Evolutionary conservation across 1,140 invertebrate species (phyloP).

Genomic region (Lethocerus indicus): DNA sequence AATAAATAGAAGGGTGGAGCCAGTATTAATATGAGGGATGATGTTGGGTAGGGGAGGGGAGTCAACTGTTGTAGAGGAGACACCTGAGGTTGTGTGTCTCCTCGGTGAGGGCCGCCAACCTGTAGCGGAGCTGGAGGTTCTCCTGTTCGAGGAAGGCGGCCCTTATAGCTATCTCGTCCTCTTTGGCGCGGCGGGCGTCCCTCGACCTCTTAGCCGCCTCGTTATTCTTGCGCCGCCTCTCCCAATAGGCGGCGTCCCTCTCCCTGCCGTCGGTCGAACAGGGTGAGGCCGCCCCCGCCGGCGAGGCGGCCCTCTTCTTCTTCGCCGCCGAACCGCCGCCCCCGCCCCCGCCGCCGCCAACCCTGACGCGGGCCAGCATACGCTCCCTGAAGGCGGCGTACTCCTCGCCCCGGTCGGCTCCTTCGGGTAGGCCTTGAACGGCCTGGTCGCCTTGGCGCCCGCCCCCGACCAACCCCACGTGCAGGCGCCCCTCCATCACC

Average conservation of each 20-base stretch:
- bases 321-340: neutral
- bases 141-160: constrained; percentile 59
- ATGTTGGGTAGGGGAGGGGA: too few species aligned
- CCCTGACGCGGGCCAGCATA: constrained; percentile 43
- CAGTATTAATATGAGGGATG: too few species aligned
- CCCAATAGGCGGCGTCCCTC: constrained; percentile 73
- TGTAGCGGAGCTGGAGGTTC: constrained; percentile 16
- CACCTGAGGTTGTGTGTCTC: constrained; percentile 23
- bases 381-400: constrained; percentile 46
- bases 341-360: constrained; percentile 30
- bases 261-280: constrained; percentile 22
- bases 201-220: constrained; percentile 87
- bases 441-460: constrained; percentile 28
- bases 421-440: constrained; percentile 54
- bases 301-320: constrained; percentile 13
- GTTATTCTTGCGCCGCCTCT: constrained; percentile 82
- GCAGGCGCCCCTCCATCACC: too few species aligned
- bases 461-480: too few species aligned
- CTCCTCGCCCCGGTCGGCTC: constrained; percentile 41
- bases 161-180: constrained; percentile 80
- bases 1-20: too few species aligned
- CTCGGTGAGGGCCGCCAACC: constrained; percentile 33
- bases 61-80: constrained; percentile 10
- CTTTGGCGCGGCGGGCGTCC: constrained; percentile 73
- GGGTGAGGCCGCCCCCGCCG: constrained; percentile 6